Evolutionary conservation across 2,113 vertebrate genomes (phyloP).

Genomic region (Melanostigma gelatinosum): DNA sequence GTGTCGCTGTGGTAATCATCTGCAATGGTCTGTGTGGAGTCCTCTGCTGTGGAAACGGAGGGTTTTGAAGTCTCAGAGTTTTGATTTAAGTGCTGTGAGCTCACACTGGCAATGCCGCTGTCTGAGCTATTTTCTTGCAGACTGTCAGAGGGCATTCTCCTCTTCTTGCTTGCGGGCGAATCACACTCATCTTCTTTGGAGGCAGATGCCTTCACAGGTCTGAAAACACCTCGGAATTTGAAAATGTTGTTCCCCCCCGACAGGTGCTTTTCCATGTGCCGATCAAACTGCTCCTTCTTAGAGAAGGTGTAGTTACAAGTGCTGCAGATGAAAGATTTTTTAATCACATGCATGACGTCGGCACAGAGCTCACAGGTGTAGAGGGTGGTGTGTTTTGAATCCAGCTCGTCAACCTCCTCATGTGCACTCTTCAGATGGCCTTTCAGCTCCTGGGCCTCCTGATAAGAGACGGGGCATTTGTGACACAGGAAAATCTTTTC

Average conservation of each 20-base stretch:
- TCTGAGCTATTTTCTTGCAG: slow-evolving; percentile 80
- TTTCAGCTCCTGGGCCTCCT: slow-evolving; percentile 89
- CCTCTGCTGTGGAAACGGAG: slow-evolving; percentile 66
- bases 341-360: slow-evolving; percentile 95
- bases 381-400: slow-evolving; percentile 93
- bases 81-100: slow-evolving; percentile 60
- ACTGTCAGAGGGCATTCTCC: slow-evolving; percentile 73
- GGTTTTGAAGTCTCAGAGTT: slow-evolving; percentile 60
- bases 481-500: slow-evolving; percentile 96
- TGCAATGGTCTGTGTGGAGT: slow-evolving; percentile 63
- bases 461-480: slow-evolving; percentile 92
- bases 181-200: slow-evolving; percentile 82
- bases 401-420: slow-evolving; percentile 83
- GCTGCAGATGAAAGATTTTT: slow-evolving; percentile 98
- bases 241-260: slow-evolving; percentile 88
- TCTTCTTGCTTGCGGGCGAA: slow-evolving; percentile 84
- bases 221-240: slow-evolving; percentile 90
- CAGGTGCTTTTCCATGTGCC: slow-evolving; percentile 98
- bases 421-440: slow-evolving; percentile 89
- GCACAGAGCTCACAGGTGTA: slow-evolving; percentile 97
- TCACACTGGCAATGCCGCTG: slow-evolving; percentile 69
- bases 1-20: slow-evolving; percentile 48
- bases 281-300: slow-evolving; percentile 97
- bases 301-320: slow-evolving; percentile 99
- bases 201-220: slow-evolving; percentile 79